phyloP scores from a whole-genome alignment of 2,888 invertebrate genomes.

The Yponomeuta plumbellus region DNA sequence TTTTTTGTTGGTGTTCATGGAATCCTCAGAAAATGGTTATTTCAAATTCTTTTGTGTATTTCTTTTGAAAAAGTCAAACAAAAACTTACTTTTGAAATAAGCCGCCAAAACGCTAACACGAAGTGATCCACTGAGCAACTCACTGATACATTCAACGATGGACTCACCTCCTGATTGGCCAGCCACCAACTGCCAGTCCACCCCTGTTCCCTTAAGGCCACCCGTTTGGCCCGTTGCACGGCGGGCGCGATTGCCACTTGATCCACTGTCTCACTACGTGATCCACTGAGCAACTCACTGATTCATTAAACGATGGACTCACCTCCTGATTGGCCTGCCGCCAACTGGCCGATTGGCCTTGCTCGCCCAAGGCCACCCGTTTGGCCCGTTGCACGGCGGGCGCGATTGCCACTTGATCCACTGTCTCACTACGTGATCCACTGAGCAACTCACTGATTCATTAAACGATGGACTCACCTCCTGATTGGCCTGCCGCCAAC shows the following conservation, averaged over 20 bases:
- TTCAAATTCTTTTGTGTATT: too few relatives aligned
- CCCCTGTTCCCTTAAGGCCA: slow-evolving; percentile 88
- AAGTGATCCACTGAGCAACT: not conserved
- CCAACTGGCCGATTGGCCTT: slow-evolving; percentile 80
- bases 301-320: too few relatives aligned
- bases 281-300: not conserved
- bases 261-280: too few relatives aligned
- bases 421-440: too few relatives aligned
- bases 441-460: too few relatives aligned
- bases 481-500: slow-evolving; percentile 81
- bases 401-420: slow-evolving; percentile 86
- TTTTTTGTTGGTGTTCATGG: too few relatives aligned
- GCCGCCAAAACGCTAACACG: too few relatives aligned
- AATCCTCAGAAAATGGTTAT: too few relatives aligned
- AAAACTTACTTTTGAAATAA: too few relatives aligned
- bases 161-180: slow-evolving; percentile 65
- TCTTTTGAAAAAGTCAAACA: too few relatives aligned
- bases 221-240: slow-evolving; percentile 95
- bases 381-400: slow-evolving; percentile 98
- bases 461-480: slow-evolving; percentile 38
- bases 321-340: slow-evolving; percentile 88
- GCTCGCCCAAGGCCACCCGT: slow-evolving; percentile 89
- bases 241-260: slow-evolving; percentile 94
- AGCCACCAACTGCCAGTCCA: slow-evolving; percentile 84
- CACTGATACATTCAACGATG: not conserved